phyloP scores from a whole-genome alignment of 2,888 invertebrate species.

The Phortica magna region DNA sequence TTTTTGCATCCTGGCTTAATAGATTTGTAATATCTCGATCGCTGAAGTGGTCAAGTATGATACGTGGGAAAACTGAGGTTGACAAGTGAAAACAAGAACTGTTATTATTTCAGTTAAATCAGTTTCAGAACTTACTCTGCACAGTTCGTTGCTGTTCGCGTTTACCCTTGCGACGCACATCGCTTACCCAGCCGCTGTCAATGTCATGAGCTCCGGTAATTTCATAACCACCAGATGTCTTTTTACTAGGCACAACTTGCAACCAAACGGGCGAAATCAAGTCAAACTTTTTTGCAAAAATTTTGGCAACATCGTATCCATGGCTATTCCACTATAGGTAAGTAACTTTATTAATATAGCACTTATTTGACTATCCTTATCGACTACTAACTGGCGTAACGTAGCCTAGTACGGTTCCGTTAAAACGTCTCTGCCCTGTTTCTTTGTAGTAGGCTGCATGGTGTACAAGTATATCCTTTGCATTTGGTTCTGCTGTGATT shows the following conservation, averaged over 20 bases:
- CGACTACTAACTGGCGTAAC: slow-evolving; percentile 89
- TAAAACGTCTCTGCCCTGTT: slow-evolving; percentile 83
- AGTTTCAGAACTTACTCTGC: slow-evolving; percentile 45
- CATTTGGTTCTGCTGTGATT: slow-evolving; percentile 82
- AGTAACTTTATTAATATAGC: neutral
- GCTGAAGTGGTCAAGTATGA: slow-evolving; percentile 93
- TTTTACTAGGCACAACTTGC: slow-evolving; percentile 83
- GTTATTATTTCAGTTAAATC: neutral
- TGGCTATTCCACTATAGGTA: slow-evolving; percentile 92
- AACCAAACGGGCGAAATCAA: slow-evolving; percentile 97
- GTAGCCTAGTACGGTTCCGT: slow-evolving; percentile 90
- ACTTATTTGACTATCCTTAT: neutral
- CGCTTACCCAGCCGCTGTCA: slow-evolving; percentile 89
- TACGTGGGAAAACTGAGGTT: slow-evolving; percentile 89
- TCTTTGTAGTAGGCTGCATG: slow-evolving; percentile 87
- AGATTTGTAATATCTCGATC: slow-evolving; percentile 86
- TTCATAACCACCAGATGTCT: slow-evolving; percentile 80
- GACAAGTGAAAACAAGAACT: slow-evolving; percentile 18
- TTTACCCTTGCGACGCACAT: slow-evolving; percentile 80
- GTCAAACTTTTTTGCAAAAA: slow-evolving; percentile 92
- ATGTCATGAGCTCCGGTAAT: slow-evolving; percentile 89
- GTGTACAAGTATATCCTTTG: slow-evolving; percentile 87
- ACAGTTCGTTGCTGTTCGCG: slow-evolving; percentile 52
- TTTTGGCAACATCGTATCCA: slow-evolving; percentile 95
- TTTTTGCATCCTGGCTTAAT: slow-evolving; percentile 84